Conservation (phyloP, 2,888 invertebrate genomes). For the Charanyca ferruginea region DNA sequence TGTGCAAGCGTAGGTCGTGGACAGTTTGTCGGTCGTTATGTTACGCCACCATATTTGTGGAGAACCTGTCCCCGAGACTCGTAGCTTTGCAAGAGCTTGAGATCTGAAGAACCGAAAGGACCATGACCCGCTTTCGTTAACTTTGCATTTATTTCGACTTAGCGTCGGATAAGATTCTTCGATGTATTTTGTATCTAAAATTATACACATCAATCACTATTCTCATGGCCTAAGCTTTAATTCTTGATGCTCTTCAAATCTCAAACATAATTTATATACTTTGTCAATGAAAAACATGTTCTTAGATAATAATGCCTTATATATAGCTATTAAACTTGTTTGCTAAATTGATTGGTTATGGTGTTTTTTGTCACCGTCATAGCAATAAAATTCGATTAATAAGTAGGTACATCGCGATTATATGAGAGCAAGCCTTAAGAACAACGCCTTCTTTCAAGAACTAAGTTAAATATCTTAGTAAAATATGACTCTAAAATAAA, state of each 20-base stretch:
- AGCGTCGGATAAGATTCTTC: constrained; percentile 51
- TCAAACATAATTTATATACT: constrained; percentile 4
- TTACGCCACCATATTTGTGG: constrained; percentile 77
- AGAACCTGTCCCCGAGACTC: constrained; percentile 79
- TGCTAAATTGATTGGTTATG: neutral
- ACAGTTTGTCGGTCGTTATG: constrained; percentile 70
- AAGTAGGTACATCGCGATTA: neutral
- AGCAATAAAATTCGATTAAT: constrained; percentile 3
- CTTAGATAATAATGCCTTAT: constrained; percentile 2
- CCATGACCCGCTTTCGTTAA: constrained; percentile 83
- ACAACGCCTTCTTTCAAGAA: constrained; percentile 5
- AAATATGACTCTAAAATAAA: neutral
- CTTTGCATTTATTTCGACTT: constrained; percentile 68
- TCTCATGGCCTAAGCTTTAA: constrained; percentile 29
- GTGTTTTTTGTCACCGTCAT: constrained; percentile 5
- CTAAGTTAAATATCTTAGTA: neutral
- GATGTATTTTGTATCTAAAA: constrained; percentile 30
- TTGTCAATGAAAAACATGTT: constrained; percentile 12
- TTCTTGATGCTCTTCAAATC: constrained; percentile 29
- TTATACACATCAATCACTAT: constrained; percentile 44
- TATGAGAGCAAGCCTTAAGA: too few relatives aligned
- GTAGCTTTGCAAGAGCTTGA: constrained; percentile 76
- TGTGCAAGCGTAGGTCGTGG: constrained; percentile 69
- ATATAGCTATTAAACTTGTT: neutral
- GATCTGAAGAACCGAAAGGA: constrained; percentile 80